These are phyloP conservation scores for Holothuria leucospilota DNA, from an alignment of 53 echinoderm and acorn worm genomes.

Conservation along the genomic window DNA sequence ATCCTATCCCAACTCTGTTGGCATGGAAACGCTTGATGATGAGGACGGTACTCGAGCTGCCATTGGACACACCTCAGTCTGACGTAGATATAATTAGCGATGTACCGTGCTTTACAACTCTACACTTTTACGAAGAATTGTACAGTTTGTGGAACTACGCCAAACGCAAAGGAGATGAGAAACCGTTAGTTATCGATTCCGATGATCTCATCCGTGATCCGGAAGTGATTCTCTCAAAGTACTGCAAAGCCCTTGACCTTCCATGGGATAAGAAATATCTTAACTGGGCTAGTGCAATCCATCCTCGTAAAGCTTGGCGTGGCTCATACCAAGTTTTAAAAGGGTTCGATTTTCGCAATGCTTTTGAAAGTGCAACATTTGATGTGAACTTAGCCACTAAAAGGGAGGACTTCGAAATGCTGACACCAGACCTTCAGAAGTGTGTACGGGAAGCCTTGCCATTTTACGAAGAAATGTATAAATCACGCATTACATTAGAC, in stretches of 20 bases:
- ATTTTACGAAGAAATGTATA: constrained; percentile 15
- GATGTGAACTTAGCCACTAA: not conserved
- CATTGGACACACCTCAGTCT: not conserved
- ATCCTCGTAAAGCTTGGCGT: constrained; percentile 8
- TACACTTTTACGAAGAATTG: constrained; percentile 18
- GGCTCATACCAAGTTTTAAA: constrained; percentile 34
- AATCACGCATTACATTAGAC: constrained; percentile 17
- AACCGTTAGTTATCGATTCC: constrained; percentile 9
- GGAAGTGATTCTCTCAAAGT: not conserved
- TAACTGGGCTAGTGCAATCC: not conserved
- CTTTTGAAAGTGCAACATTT: not conserved
- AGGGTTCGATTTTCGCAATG: not conserved
- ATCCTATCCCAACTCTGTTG: constrained; percentile 15
- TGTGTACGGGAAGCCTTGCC: constrained; percentile 15
- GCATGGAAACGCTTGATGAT: constrained; percentile 12
- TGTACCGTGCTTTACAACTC: constrained; percentile 9
- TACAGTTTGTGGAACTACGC: constrained; percentile 10
- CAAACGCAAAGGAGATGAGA: not conserved
- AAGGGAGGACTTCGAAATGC: not conserved
- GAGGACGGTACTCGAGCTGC: not conserved
- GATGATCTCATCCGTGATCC: constrained; percentile 10
- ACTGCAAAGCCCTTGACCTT: not conserved
- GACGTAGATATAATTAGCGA: constrained; percentile 14
- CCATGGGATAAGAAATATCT: constrained; percentile 32
- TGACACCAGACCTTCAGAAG: not conserved